Percentiles rank a stretch among this genome's conserved stretches.
Evolutionary conservation across 2,888 invertebrate species (phyloP).

Genomic region (Capitulum mitella): DNA sequence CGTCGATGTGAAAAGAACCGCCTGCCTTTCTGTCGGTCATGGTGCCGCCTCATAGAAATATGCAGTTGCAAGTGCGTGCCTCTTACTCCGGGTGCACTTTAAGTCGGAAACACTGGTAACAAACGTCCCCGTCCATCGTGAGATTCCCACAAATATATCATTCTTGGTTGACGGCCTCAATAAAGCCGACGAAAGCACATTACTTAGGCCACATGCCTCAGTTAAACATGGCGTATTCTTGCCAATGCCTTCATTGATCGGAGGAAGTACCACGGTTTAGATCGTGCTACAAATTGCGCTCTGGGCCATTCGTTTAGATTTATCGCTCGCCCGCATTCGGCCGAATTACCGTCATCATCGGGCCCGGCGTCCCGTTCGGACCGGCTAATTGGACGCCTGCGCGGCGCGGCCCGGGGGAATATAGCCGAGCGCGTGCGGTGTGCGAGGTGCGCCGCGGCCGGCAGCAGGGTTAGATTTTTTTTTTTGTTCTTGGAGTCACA

Average conservation of each 20-base stretch:
- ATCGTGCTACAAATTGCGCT: neutral
- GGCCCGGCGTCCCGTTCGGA: too few species aligned
- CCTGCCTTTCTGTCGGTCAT: neutral
- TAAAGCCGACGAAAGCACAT: neutral
- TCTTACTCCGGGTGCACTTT: neutral
- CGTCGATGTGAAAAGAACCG: neutral
- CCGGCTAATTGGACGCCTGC: too few species aligned
- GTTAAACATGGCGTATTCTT: neutral
- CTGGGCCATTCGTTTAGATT: neutral
- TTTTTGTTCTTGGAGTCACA: too few species aligned
- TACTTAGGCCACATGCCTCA: neutral
- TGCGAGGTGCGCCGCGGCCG: too few species aligned
- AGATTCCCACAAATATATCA: neutral
- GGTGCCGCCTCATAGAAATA: neutral
- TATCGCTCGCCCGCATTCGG: too few species aligned
- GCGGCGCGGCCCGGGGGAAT: too few species aligned
- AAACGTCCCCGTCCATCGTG: too few species aligned
- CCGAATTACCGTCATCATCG: too few species aligned
- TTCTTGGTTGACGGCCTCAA: neutral
- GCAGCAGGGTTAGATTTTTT: too few species aligned
- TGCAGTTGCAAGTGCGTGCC: neutral
- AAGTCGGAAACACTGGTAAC: too few species aligned
- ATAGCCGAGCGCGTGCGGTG: too few species aligned
- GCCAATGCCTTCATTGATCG: neutral
- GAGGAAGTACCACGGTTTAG: neutral